A percentile compares a stretch with the other conserved stretches of the same genome.
phyloP scores from a whole-genome alignment of 2,113 vertebrate species.

The Canis aureus region DNA sequence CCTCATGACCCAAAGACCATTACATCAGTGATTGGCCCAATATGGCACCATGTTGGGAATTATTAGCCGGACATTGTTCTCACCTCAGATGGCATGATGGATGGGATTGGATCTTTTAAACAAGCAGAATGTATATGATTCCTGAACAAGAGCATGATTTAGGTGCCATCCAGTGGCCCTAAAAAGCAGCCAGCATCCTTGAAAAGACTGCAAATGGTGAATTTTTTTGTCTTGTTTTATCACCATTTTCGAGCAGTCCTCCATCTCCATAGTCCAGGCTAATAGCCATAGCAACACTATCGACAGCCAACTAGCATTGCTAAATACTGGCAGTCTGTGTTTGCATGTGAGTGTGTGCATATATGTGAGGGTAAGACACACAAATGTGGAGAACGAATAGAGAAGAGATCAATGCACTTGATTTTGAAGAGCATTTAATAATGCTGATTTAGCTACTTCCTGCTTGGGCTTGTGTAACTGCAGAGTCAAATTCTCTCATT shows the following conservation, averaged over 20 bases:
- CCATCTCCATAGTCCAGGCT: neutral
- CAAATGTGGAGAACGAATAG: neutral
- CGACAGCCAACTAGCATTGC: neutral
- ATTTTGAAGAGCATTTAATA: neutral
- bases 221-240: neutral
- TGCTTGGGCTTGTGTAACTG: neutral
- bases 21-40: neutral
- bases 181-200: neutral
- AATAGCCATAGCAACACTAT: neutral
- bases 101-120: neutral
- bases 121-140: neutral
- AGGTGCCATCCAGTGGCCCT: neutral
- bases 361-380: neutral
- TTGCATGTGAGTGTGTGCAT: neutral
- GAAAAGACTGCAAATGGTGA: neutral
- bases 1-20: neutral
- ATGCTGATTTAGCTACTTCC: slow-evolving; percentile 20
- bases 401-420: neutral
- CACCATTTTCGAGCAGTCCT: neutral
- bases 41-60: neutral
- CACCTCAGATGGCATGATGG: neutral
- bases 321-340: neutral
- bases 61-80: neutral
- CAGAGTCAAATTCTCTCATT: neutral
- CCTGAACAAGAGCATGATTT: neutral